phyloP scores from a whole-genome alignment of 2,888 invertebrate species.

The Julus scandinavius region DNA sequence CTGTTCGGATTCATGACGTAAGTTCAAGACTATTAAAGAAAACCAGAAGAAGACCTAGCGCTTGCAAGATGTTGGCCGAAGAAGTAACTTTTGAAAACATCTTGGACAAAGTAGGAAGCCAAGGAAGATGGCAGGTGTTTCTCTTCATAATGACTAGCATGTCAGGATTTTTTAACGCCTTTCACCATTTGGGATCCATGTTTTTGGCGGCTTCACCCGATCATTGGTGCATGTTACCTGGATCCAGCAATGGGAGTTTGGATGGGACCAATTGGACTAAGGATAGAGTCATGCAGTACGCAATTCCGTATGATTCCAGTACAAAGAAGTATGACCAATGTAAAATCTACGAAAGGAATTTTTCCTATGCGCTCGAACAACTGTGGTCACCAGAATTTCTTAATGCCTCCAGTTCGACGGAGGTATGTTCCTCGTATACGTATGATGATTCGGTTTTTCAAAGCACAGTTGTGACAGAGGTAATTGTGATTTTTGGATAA shows the following conservation, averaged over 20 bases:
- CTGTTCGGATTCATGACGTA: background rate
- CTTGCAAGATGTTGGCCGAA: background rate
- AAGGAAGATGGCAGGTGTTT: slow-evolving; percentile 50
- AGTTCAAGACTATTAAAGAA: slow-evolving; percentile 11
- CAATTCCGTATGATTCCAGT: slow-evolving; percentile 4
- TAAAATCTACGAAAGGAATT: slow-evolving; percentile 40
- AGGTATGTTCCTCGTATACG: background rate
- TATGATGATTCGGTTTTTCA: slow-evolving; percentile 52
- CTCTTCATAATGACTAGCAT: slow-evolving; percentile 52
- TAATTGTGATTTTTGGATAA: background rate
- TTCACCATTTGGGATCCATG: slow-evolving; percentile 57
- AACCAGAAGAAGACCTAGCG: slow-evolving; percentile 13
- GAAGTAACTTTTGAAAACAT: slow-evolving; percentile 48
- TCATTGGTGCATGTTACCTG: slow-evolving; percentile 55
- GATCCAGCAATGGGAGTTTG: background rate
- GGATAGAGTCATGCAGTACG: slow-evolving; percentile 18
- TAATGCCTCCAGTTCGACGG: background rate
- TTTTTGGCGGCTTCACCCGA: slow-evolving; percentile 57
- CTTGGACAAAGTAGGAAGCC: slow-evolving; percentile 45
- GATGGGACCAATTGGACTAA: slow-evolving; percentile 48
- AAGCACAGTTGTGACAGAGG: slow-evolving; percentile 53
- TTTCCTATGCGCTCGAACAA: slow-evolving; percentile 27
- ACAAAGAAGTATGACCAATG: slow-evolving; percentile 13
- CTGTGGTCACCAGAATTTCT: background rate
- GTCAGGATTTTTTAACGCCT: slow-evolving; percentile 56